Conservation (phyloP, 2,113 vertebrate species). For the Petromus typicus region DNA sequence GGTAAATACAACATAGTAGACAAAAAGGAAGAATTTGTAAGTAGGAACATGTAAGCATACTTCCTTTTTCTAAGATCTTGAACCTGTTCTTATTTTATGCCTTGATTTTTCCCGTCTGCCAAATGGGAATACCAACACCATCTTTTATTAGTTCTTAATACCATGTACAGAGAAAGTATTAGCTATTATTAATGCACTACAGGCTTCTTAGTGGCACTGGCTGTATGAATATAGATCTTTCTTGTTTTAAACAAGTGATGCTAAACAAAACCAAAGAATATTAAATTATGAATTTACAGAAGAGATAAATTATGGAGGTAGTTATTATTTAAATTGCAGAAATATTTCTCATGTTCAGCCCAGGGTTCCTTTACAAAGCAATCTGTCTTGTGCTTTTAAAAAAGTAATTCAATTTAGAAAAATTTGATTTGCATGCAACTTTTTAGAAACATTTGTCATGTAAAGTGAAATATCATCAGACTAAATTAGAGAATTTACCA, state of each 20-base stretch:
- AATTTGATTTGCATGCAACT: conserved; percentile 82
- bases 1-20: neutral
- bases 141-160: conserved; percentile 35
- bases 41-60: neutral
- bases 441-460: conserved; percentile 83
- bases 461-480: conserved; percentile 82
- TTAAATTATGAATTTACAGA: conserved; percentile 81
- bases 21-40: neutral
- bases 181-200: conserved; percentile 64
- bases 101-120: conserved; percentile 54
- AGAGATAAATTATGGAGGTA: conserved; percentile 81
- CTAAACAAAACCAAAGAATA: conserved; percentile 80
- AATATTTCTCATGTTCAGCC: conserved; percentile 83
- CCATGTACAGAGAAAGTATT: conserved; percentile 51
- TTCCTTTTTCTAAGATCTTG: neutral
- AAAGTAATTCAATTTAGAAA: conserved; percentile 82
- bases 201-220: conserved; percentile 58
- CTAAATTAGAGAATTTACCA: conserved; percentile 83
- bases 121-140: conserved; percentile 45
- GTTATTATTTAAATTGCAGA: conserved; percentile 84
- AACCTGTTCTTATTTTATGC: neutral
- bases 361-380: conserved; percentile 79
- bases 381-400: conserved; percentile 82
- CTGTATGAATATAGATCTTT: conserved; percentile 73
- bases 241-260: conserved; percentile 79